Conservation (phyloP, 2,888 invertebrate genomes). For the Athrips mouffetella region DNA sequence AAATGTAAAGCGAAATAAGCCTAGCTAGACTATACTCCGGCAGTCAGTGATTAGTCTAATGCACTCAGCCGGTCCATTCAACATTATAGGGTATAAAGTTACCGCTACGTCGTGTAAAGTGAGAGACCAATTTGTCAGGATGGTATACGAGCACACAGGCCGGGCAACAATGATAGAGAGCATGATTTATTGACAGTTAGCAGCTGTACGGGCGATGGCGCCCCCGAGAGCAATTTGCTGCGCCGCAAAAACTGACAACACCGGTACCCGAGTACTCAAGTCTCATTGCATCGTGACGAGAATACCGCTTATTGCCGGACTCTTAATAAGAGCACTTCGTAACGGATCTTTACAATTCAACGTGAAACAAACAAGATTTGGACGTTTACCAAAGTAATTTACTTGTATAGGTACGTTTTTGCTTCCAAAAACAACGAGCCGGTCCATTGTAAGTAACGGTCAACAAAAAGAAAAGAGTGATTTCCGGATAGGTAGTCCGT, state of each 20-base stretch:
- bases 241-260: conserved; percentile 50
- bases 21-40: not conserved
- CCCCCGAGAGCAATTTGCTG: conserved; percentile 52
- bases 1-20: conserved; percentile 1
- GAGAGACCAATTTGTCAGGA: conserved; percentile 23
- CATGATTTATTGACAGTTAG: conserved; percentile 57
- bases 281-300: conserved; percentile 18
- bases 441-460: not conserved
- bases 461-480: not conserved
- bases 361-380: not conserved
- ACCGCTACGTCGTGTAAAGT: conserved; percentile 16
- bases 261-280: conserved; percentile 28
- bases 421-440: not conserved
- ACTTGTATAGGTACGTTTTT: not conserved
- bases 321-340: conserved; percentile 25
- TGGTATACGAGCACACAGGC: conserved; percentile 20
- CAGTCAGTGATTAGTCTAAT: conserved; percentile 2
- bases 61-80: conserved; percentile 8
- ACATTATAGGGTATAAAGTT: conserved; percentile 13
- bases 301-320: conserved; percentile 20
- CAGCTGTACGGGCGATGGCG: conserved; percentile 41
- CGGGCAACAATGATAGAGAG: conserved; percentile 38
- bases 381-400: not conserved
- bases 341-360: conserved; percentile 23
- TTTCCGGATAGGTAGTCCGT: conserved; percentile 2